Conservation (phyloP, 1,140 invertebrate species). For the Cherax quadricarinatus region DNA sequence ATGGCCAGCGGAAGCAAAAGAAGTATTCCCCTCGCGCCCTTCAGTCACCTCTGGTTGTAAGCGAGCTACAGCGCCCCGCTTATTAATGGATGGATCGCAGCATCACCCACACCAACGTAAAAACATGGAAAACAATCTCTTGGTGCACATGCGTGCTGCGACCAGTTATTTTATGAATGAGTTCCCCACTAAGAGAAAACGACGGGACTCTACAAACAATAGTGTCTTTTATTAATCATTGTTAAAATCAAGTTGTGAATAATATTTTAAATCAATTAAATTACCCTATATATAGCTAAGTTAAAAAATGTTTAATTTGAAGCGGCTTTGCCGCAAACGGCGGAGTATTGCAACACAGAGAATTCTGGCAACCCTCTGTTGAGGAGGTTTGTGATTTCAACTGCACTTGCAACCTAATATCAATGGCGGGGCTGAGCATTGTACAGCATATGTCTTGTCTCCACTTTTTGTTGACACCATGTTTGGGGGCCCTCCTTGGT, state of each 20-base stretch:
- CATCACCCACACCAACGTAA: neutral
- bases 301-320: too few species aligned
- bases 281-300: too few species aligned
- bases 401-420: slow-evolving; percentile 40
- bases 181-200: slow-evolving; percentile 7
- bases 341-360: neutral
- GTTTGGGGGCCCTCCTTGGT: slow-evolving; percentile 40
- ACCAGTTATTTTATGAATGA: slow-evolving; percentile 35
- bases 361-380: slow-evolving; percentile 10
- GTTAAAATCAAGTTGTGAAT: too few species aligned
- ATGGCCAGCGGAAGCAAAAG: neutral
- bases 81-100: slow-evolving; percentile 30
- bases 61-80: neutral
- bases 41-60: slow-evolving; percentile 26
- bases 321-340: too few species aligned
- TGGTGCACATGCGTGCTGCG: slow-evolving; percentile 8
- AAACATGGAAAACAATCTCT: slow-evolving; percentile 20
- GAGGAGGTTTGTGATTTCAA: slow-evolving; percentile 39
- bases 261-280: too few species aligned
- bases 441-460: slow-evolving; percentile 37
- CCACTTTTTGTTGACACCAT: slow-evolving; percentile 30
- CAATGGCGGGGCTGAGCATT: slow-evolving; percentile 34
- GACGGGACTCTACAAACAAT: neutral
- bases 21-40: neutral
- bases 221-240: too few species aligned